These are phyloP conservation scores for Polymixis flavicincta DNA, from an alignment of 2,888 invertebrate species.

Conservation along the genomic window DNA sequence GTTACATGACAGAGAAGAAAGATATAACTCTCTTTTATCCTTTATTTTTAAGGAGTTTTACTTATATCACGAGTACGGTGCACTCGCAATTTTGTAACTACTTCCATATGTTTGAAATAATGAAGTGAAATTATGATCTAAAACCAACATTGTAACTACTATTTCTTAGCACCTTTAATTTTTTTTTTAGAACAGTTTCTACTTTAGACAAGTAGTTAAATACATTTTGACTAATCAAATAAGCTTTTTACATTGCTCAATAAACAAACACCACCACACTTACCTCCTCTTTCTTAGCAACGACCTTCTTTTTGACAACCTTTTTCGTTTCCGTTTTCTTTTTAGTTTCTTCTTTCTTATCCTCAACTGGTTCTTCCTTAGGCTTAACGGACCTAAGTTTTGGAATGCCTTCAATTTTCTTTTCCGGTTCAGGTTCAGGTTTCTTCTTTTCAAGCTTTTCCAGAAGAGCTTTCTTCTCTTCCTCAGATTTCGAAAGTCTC, in stretches of 20 bases:
- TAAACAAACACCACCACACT: slow-evolving; percentile 69
- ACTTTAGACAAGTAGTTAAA: slow-evolving; percentile 42
- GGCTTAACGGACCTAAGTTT: slow-evolving; percentile 90
- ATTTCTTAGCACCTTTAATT: neutral
- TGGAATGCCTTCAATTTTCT: slow-evolving; percentile 91
- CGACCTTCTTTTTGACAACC: slow-evolving; percentile 87
- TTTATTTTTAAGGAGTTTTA: neutral
- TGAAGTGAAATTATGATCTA: neutral
- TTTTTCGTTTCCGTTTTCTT: slow-evolving; percentile 89
- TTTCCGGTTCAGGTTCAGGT: slow-evolving; percentile 87
- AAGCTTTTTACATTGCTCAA: slow-evolving; percentile 75
- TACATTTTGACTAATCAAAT: slow-evolving; percentile 44
- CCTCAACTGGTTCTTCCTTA: slow-evolving; percentile 86
- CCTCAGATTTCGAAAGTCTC: slow-evolving; percentile 88
- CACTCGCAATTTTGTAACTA: neutral
- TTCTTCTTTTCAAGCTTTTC: slow-evolving; percentile 89
- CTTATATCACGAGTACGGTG: neutral
- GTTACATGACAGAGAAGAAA: too few species aligned
- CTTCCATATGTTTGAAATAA: slow-evolving; percentile 25
- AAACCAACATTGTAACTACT: neutral
- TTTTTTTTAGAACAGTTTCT: slow-evolving; percentile 18
- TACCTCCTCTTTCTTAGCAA: slow-evolving; percentile 88
- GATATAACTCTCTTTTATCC: neutral
- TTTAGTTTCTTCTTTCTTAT: slow-evolving; percentile 83
- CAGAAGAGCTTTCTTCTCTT: slow-evolving; percentile 87